phyloP scores from a whole-genome alignment of 2,113 vertebrate genomes.

The Leptocoma aspasia region DNA sequence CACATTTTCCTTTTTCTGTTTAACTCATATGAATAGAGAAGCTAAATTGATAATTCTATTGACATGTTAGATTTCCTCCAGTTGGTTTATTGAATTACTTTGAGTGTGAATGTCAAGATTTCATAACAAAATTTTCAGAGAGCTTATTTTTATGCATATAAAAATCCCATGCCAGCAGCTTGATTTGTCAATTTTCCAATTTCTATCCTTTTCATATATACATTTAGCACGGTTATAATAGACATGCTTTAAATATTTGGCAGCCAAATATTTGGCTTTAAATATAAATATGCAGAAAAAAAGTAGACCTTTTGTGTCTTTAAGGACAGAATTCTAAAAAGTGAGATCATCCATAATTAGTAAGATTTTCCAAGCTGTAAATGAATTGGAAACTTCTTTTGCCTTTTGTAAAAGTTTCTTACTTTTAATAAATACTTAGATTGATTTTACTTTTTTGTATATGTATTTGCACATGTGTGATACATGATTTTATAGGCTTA shows the following conservation, averaged over 20 bases:
- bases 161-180: neutral
- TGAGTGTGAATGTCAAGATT: neutral
- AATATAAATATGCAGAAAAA: neutral
- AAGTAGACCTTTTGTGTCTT: neutral
- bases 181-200: neutral
- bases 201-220: neutral
- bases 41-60: neutral
- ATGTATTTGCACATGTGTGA: neutral
- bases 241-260: neutral
- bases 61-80: neutral
- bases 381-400: neutral
- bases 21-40: neutral
- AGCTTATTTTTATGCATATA: neutral
- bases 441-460: neutral
- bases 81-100: neutral
- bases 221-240: neutral
- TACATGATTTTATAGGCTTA: neutral
- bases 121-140: neutral
- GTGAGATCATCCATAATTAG: neutral
- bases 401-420: neutral
- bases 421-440: neutral
- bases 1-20: neutral
- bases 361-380: neutral
- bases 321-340: neutral
- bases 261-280: no score